Percentiles rank a stretch among this genome's conserved stretches.
phyloP scores from a whole-genome alignment of 30 jellyfish, hydroid and myxozoan species.

The Turritopsis rubra region DNA sequence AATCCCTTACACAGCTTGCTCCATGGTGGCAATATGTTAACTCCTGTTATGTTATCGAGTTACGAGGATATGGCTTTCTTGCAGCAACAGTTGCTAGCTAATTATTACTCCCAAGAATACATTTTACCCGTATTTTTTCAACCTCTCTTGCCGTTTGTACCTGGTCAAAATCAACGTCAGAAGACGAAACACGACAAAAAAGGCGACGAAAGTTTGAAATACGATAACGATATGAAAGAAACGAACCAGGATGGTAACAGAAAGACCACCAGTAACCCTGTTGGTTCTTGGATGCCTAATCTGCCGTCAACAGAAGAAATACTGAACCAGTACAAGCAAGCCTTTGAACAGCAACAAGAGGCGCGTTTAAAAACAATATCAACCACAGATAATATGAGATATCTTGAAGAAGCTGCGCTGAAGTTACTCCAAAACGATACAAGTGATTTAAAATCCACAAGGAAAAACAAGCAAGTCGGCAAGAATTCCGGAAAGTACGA shows the following conservation, averaged over 20 bases:
- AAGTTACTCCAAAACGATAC: slow-evolving; percentile 4
- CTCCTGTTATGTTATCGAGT: slow-evolving; percentile 31
- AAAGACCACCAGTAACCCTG: neutral
- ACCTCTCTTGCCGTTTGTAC: slow-evolving; percentile 6
- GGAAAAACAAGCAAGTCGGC: neutral
- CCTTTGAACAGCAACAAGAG: neutral
- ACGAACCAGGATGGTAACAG: slow-evolving; percentile 2
- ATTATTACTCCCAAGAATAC: neutral
- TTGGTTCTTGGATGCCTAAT: neutral
- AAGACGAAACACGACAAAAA: neutral
- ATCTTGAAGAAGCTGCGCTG: slow-evolving; percentile 38
- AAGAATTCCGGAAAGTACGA: slow-evolving; percentile 49
- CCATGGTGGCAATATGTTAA: neutral
- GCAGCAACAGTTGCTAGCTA: slow-evolving; percentile 17
- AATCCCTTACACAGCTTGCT: neutral
- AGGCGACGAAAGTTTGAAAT: neutral
- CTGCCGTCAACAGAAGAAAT: slow-evolving; percentile 12
- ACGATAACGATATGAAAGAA: neutral
- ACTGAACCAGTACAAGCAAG: neutral
- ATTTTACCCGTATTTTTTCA: slow-evolving; percentile 27
- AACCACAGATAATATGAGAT: slow-evolving; percentile 7
- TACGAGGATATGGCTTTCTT: slow-evolving; percentile 17
- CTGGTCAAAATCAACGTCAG: neutral
- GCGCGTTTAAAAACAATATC: neutral
- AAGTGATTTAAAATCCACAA: neutral